Base-by-base conservation (phyloP, 2,113 vertebrate species). In the Ramphastos sulfuratus region DNA sequence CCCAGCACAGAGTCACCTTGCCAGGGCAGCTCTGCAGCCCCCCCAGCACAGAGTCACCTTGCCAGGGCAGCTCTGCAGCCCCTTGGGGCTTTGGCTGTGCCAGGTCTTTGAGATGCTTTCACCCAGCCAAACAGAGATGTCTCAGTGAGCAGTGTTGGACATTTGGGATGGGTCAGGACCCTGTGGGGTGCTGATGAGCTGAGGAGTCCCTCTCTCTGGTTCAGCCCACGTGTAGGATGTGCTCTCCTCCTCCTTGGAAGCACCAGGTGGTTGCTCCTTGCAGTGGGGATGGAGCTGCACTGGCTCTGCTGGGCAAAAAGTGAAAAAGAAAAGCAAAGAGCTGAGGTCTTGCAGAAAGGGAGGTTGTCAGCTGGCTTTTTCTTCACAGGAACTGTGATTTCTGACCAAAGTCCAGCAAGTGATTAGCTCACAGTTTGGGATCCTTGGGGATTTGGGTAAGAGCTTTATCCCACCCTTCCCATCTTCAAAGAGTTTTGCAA, bases 161-260 rank as follows among this genome's bases (percentile, higher is more conserved):
- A 5, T 87, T 24, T 85, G 64, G 42, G 76, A 27, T 35, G 67
- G 31, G 23, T 55, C 42, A 14, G 56, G 35, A 55, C 55, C 21
- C 35, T 4, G 0, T 5, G 28, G 24, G 12, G 19, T 52, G 63
- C 52, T 71, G 69, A 8, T 50, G 64, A 65, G 46, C 39, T 0
- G 2, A 71, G 74, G 27, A 92, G 6, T 16, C 65, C 4, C 56
- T 73, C 33, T 28, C 7, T 54, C 15, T 70, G 55, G 19, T 18
- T 85, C 31, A 46, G 3, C 17, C 59, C 30, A 6, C 0, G 0
- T 10, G 50, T 5, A 12, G 0, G 2, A 33, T 0, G 6, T 50
- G 44, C 35, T 44, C 11, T 44, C 48, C 52, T 80, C 35, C 58
- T 30, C 65, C 25, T 15, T 58, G 18, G 52, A 3, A 37, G 25